Evolutionary conservation across 2,888 invertebrate species (phyloP), one percentile per base, ranked within the genome.

Genomic region (Colletes collaris): DNA sequence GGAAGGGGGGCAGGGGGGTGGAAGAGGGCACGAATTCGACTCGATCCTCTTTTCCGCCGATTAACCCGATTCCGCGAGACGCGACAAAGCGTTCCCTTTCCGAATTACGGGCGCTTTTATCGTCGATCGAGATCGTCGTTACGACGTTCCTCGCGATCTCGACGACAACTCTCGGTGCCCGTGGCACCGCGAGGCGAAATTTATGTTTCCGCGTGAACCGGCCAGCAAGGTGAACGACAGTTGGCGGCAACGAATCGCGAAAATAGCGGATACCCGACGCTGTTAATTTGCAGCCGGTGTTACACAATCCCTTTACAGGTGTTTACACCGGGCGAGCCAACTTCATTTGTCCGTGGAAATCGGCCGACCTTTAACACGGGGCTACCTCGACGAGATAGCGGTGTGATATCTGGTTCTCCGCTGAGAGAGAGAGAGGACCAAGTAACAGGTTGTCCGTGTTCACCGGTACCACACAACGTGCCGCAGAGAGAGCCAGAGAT

Each of bases 361-460:
- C 69, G 72, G 60, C 35, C 76, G 83, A 81, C 81, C 83, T 76
- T 79, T 83, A 77, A 64, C 76, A 82, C 68, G 56, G 56, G 11
- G 27, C 49, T 10, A 53, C 63, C 58, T 13, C 58, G 46, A 49
- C 49, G 50, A 65, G 68, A 83, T 80, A 85, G 64, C 73, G 62
- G 46, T 40, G 69, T 76, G 72, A 83, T 76, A 79, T 64, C 75
- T 74, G 73, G 35, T 50, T 72, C 67, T 60, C 44, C 44, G 59
- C 37, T 52, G 35, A 56, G 50, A 27, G 70, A 60, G 56, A 52
- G 60, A 53, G 49, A 52, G 68, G 52, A 66, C 49, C 35, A 52
- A 74, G 86, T 85, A 81, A 83, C 86, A 83, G 81, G 75, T 85
- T 84, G 77, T 50, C 74, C 66, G 60, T 71, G 71, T 70, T 62